Conservation (phyloP, 2,888 invertebrate species). For the Alitta virens region DNA sequence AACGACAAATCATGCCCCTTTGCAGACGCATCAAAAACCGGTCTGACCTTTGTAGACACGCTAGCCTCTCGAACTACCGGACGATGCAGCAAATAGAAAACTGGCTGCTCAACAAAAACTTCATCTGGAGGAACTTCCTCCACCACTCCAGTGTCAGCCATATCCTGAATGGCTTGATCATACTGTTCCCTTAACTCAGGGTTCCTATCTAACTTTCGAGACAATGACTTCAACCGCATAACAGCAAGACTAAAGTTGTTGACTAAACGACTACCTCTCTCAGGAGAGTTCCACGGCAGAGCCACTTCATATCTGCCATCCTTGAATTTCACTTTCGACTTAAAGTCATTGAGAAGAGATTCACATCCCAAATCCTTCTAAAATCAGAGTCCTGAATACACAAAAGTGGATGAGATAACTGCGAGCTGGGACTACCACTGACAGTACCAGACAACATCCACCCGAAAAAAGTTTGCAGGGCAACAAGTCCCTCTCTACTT, state of each 20-base stretch:
- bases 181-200: neutral
- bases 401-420: neutral
- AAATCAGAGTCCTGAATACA: neutral
- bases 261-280: neutral
- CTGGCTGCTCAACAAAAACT: neutral
- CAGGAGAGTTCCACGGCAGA: neutral
- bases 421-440: neutral
- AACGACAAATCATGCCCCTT: neutral
- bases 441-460: neutral
- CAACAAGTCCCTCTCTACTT: neutral
- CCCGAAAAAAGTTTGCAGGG: neutral
- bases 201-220: neutral
- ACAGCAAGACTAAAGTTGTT: neutral
- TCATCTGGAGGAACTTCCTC: too few relatives aligned
- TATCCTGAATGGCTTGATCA: neutral
- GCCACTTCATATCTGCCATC: neutral
- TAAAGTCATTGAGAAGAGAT: neutral
- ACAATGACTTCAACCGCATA: neutral
- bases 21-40: constrained; percentile 4
- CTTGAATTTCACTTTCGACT: neutral
- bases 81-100: neutral
- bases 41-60: neutral
- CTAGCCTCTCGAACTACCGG: neutral
- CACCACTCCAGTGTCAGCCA: neutral
- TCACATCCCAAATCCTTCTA: neutral